Evolutionary conservation across 2,888 invertebrate genomes (phyloP), one percentile per base, ranked within the genome.

Genomic region (Serripes groenlandicus): DNA sequence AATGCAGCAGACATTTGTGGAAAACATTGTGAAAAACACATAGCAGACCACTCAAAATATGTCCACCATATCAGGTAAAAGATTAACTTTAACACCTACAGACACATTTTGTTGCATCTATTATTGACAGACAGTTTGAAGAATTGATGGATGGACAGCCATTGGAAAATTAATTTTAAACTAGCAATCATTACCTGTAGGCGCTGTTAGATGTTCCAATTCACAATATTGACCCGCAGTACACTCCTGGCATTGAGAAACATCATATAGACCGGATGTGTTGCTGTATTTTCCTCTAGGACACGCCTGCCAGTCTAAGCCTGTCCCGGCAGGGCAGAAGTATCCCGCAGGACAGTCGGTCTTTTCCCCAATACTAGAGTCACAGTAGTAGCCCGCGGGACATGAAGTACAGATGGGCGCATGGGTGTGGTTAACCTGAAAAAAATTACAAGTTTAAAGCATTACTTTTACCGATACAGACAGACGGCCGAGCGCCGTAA

Each of bases 221-320:
- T 81, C 92, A 79, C 94, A 94, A 87, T 92, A 93, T 81, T 92
- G 89, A 3, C 94, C 94, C 18, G 91, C 89, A 15, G 90, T 85
- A 76, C 94, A 94, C 0, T 93, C 91, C 74, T 88, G 91, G 86
- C 94, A 94, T 84, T 93, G 93, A 62, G 78, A 83, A 72, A 88
- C 87, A 1, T 89, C 85, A 58, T 92, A 91, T 30, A 93, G 86
- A 21, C 93, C 93, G 3, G 76, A 64, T 11, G 90, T 88, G 71
- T 92, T 91, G 75, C 93, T 93, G 90, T 92, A 94, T 0, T 92
- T 93, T 7, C 94, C 94, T 15, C 93, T 81, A 0, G 94, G 93
- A 81, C 94, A 94, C 0, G 93, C 85, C 84, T 88, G 82, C 92
- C 91, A 92, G 90, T 93, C 92, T n/a, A 91, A 75, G 3, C 93